phyloP scores from a whole-genome alignment of 2,113 vertebrate genomes.

The Menidia beryllina region DNA sequence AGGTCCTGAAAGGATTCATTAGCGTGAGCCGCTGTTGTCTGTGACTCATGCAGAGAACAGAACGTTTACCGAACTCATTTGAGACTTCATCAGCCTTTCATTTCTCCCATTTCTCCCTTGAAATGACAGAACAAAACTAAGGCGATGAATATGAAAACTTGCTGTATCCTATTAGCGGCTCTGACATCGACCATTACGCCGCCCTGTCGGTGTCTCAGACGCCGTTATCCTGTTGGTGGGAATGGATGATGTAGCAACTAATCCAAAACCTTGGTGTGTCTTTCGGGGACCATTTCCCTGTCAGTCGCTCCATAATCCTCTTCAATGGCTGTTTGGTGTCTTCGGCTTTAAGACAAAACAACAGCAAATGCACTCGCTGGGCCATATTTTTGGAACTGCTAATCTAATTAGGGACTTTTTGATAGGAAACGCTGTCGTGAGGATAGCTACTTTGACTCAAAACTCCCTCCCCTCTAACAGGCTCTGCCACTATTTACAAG shows the following conservation, averaged over 20 bases:
- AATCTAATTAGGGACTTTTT: conserved; percentile 59
- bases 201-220: conserved; percentile 31
- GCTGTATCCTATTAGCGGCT: conserved; percentile 34
- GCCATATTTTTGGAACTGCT: conserved; percentile 82
- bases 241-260: conserved; percentile 67
- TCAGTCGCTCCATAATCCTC: conserved; percentile 74
- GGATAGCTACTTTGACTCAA: conserved; percentile 56
- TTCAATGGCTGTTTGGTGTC: conserved; percentile 52
- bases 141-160: conserved; percentile 33
- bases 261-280: conserved; percentile 62
- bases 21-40: conserved; percentile 20
- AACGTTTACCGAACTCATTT: conserved; percentile 20
- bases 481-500: conserved; percentile 84
- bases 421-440: conserved; percentile 28
- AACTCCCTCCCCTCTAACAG: conserved; percentile 84
- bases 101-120: conserved; percentile 6
- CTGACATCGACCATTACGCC: conserved; percentile 33
- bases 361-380: conserved; percentile 79
- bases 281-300: conserved; percentile 54
- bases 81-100: conserved; percentile 2
- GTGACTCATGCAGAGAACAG: not conserved
- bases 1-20: conserved; percentile 36
- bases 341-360: conserved; percentile 78
- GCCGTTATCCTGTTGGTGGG: conserved; percentile 40
- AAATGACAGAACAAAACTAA: conserved; percentile 1